phyloP scores from a whole-genome alignment of 2,888 invertebrate genomes.

The Sacculina carcini region DNA sequence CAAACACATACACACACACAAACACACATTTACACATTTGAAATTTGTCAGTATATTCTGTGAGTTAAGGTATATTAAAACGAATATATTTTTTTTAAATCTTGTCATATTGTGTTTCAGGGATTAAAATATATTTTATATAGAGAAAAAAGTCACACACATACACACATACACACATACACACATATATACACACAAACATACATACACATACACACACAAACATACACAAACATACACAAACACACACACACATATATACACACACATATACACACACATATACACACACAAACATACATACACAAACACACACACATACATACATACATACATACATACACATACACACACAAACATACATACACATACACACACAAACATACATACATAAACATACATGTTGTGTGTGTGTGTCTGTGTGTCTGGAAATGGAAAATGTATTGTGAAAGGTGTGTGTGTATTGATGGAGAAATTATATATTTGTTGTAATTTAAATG shows the following conservation, averaged over 20 bases:
- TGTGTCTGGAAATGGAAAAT: too few relatives aligned
- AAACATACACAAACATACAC: background rate
- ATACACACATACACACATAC: background rate
- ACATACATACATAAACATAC: background rate
- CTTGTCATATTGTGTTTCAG: too few relatives aligned
- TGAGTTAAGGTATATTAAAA: too few relatives aligned
- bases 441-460: too few relatives aligned
- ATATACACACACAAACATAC: background rate
- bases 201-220: background rate
- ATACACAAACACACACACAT: background rate
- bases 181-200: background rate
- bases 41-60: too few relatives aligned
- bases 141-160: background rate
- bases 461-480: too few relatives aligned
- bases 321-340: background rate
- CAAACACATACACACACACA: background rate
- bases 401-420: too few relatives aligned
- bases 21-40: background rate
- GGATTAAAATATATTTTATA: too few relatives aligned
- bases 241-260: background rate
- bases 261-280: background rate
- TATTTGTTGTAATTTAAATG: too few relatives aligned
- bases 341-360: background rate
- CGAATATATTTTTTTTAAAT: too few relatives aligned
- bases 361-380: background rate